Conservation (phyloP, 2,888 invertebrate species). For the Drosophila trichaetosa region DNA sequence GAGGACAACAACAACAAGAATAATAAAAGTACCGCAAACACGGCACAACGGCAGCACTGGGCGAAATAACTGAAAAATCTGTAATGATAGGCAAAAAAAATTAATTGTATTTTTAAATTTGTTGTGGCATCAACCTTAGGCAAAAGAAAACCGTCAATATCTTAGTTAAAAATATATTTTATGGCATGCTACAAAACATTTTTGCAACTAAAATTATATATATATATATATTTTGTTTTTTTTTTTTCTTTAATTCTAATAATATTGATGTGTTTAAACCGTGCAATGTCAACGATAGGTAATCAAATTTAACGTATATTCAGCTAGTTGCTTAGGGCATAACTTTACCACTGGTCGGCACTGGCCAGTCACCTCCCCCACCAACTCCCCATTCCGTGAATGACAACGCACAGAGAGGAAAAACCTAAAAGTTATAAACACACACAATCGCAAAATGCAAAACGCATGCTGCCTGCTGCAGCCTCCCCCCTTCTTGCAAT, state of each 20-base stretch:
- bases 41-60: constrained; percentile 16
- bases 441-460: background rate
- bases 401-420: background rate
- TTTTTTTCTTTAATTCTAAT: background rate
- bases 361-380: background rate
- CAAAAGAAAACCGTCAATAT: background rate
- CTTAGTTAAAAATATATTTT: background rate
- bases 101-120: background rate
- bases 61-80: constrained; percentile 4
- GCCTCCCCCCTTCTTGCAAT: background rate
- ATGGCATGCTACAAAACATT: background rate
- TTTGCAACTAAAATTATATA: background rate
- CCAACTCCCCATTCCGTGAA: background rate
- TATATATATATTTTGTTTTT: background rate
- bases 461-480: background rate
- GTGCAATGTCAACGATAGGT: background rate
- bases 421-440: background rate
- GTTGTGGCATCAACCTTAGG: background rate
- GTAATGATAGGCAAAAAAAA: background rate
- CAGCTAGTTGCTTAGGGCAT: background rate
- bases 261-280: background rate
- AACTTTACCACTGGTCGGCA: background rate
- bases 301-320: background rate
- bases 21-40: background rate
- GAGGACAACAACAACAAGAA: background rate